A percentile compares a stretch with the other conserved stretches of the same genome.
phyloP scores from a whole-genome alignment of 2,113 vertebrate species.

The Scophthalmus maximus region DNA sequence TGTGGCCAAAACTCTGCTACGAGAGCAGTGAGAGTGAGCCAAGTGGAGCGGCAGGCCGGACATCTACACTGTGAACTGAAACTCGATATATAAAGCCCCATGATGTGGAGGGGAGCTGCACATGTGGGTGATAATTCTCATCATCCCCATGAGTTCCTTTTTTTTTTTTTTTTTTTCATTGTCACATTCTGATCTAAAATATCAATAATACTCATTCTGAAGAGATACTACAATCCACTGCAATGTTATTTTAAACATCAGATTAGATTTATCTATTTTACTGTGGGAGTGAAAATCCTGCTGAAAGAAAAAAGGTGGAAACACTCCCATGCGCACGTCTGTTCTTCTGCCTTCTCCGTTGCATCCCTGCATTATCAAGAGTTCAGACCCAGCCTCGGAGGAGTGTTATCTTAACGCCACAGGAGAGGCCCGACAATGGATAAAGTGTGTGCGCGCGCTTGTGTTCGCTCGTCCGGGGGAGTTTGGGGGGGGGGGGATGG shows the following conservation, averaged over 20 bases:
- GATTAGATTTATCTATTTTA: neutral
- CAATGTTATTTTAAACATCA: neutral
- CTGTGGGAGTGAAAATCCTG: neutral
- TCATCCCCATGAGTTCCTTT: too few relatives aligned
- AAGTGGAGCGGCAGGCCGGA: neutral
- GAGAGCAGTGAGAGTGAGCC: neutral
- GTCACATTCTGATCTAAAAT: too few relatives aligned
- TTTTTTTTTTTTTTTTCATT: too few relatives aligned
- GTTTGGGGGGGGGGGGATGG: constrained; percentile 48
- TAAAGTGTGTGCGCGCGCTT: neutral
- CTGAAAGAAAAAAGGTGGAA: neutral
- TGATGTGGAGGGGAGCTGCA: neutral
- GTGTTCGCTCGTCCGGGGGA: neutral
- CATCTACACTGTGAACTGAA: neutral
- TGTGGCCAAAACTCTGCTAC: neutral
- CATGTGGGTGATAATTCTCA: neutral
- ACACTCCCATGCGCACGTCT: constrained; percentile 15
- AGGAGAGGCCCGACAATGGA: constrained; percentile 48
- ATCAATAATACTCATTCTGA: too few relatives aligned
- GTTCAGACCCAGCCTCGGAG: constrained; percentile 26
- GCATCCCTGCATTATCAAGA: constrained; percentile 44
- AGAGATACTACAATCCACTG: too few relatives aligned
- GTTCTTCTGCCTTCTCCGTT: constrained; percentile 33
- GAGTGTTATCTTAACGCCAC: constrained; percentile 65
- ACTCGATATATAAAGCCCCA: neutral